Conservation (phyloP, 2,113 vertebrate genomes). For the Petaurus breviceps region DNA sequence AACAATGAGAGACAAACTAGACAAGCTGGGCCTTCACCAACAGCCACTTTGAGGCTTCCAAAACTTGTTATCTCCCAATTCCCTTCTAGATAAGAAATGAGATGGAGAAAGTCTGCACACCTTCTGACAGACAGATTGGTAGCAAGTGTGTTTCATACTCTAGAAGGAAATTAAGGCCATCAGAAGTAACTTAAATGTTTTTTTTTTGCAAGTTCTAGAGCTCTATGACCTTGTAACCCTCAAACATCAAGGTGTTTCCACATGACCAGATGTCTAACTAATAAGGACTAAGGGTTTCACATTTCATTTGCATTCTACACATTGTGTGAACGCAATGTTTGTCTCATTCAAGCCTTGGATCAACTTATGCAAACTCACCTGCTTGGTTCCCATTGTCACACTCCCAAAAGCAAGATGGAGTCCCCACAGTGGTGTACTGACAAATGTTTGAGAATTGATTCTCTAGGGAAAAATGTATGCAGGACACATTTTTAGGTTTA, state of each 20-base stretch:
- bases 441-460: background rate
- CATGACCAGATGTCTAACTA: background rate
- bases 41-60: background rate
- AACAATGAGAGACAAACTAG: background rate
- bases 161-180: background rate
- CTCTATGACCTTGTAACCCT: background rate
- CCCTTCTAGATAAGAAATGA: background rate
- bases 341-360: background rate
- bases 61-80: background rate
- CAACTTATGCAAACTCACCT: background rate
- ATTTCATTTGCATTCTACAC: background rate
- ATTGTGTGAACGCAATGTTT: background rate
- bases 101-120: background rate
- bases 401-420: background rate
- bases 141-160: background rate
- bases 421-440: background rate
- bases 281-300: background rate
- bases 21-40: background rate
- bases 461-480: background rate
- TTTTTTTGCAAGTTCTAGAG: background rate
- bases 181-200: background rate
- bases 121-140: background rate
- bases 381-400: background rate
- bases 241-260: background rate
- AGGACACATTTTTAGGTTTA: background rate